A percentile compares a stretch with the other conserved stretches of the same genome.
phyloP scores from a whole-genome alignment of 2,797 vertebrate genomes.

The Prunella strophiata region DNA sequence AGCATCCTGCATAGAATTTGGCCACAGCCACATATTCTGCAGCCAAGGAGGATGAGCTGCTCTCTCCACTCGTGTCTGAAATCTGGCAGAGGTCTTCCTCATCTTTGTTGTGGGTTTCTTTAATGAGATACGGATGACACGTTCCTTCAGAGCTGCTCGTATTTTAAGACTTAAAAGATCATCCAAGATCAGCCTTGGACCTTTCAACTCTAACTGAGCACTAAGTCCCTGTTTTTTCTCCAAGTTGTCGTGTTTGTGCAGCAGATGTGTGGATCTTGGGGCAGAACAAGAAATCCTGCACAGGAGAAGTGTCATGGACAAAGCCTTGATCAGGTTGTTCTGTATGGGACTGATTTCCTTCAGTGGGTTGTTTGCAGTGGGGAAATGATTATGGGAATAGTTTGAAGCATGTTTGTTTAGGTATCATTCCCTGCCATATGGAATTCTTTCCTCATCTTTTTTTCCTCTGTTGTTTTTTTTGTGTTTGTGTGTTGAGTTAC shows the following conservation, averaged over 20 bases:
- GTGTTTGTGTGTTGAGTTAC: neutral
- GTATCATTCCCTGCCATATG: neutral
- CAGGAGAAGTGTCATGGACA: rapidly evolving
- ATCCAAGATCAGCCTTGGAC: neutral
- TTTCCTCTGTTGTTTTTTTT: neutral
- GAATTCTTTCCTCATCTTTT: neutral
- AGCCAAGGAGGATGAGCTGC: neutral
- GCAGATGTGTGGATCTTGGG: neutral
- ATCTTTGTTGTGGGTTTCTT: neutral
- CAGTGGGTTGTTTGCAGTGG: neutral
- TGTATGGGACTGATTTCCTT: neutral
- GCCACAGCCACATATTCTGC: neutral
- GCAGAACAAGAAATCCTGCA: neutral
- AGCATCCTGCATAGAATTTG: neutral
- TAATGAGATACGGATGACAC: neutral
- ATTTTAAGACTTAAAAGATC: neutral
- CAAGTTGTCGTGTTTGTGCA: neutral
- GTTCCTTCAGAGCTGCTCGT: neutral
- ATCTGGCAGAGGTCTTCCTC: neutral
- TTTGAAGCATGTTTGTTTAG: neutral
- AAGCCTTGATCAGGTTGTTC: neutral
- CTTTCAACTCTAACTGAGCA: neutral
- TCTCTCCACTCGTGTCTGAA: neutral
- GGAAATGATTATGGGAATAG: neutral
- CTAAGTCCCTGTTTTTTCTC: neutral